A percentile compares a stretch with the other conserved stretches of the same genome.
These are phyloP conservation scores for Danio kyathit DNA, from an alignment of 2,797 vertebrate species.

Conservation along the genomic window DNA sequence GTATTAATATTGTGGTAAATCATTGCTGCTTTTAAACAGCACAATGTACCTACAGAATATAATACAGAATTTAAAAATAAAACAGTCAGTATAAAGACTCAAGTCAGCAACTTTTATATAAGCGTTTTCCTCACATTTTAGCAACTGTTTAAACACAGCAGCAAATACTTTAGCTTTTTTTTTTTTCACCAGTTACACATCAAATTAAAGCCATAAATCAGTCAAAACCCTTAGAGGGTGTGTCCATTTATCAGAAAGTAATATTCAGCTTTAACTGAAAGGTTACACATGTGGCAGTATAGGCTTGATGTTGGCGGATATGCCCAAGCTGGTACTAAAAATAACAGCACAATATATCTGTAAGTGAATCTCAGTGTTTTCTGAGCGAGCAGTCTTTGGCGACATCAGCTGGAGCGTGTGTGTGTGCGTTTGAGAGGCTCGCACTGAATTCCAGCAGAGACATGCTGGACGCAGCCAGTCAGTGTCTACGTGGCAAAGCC, in stretches of 20 bases:
- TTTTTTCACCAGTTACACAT: not conserved
- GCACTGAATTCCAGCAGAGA: conserved; percentile 72
- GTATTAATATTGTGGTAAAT: no score
- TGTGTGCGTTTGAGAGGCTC: conserved; percentile 52
- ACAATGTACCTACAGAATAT: not conserved
- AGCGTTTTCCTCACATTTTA: not conserved
- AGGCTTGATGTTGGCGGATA: not conserved
- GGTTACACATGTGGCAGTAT: conserved; percentile 7
- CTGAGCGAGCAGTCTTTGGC: conserved; percentile 25
- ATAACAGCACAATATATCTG: conserved; percentile 24
- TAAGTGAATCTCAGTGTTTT: conserved; percentile 4
- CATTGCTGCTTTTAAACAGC: no score
- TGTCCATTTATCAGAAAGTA: not conserved
- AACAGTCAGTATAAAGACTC: not conserved
- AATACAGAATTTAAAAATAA: not conserved
- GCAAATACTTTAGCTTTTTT: not conserved
- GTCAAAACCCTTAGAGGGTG: not conserved
- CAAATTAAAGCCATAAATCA: not conserved
- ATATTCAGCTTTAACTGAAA: not conserved
- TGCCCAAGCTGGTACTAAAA: conserved; percentile 18
- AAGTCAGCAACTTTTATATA: not conserved
- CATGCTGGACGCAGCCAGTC: conserved; percentile 57
- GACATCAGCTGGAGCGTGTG: conserved; percentile 21
- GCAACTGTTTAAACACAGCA: not conserved
- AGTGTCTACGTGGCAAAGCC: conserved; percentile 65